Evolutionary conservation across 2,113 vertebrate genomes (phyloP).

Genomic region (Otolemur garnettii): DNA sequence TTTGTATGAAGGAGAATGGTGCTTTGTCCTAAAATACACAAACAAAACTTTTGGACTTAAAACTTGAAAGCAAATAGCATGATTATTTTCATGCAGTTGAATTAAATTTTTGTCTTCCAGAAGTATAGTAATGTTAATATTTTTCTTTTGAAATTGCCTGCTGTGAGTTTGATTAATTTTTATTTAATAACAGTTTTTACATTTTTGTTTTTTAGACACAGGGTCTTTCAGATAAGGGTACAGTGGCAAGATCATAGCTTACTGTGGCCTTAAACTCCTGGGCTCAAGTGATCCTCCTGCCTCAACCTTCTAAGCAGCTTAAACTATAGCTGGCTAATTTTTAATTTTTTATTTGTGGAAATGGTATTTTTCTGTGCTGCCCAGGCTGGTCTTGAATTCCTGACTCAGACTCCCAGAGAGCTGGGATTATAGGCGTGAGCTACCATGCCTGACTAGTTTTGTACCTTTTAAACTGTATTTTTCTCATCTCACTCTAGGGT

Average conservation of each 20-base stretch:
- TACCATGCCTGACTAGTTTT: too few relatives aligned
- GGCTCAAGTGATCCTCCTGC: too few relatives aligned
- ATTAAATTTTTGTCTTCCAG: constrained; percentile 44
- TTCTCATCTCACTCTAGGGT: background rate
- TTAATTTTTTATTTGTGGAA: too few relatives aligned
- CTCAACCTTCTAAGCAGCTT: too few relatives aligned
- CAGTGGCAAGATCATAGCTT: too few relatives aligned
- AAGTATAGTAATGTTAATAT: background rate
- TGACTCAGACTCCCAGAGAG: too few relatives aligned
- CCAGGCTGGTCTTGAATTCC: too few relatives aligned
- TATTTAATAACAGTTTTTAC: background rate
- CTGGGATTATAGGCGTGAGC: too few relatives aligned
- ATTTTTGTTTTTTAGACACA: background rate
- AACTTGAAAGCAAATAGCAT: background rate
- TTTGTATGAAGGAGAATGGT: background rate
- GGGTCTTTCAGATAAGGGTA: too few relatives aligned
- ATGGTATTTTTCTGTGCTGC: too few relatives aligned
- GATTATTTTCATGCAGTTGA: constrained; percentile 18
- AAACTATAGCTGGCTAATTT: too few relatives aligned
- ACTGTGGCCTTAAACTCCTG: too few relatives aligned
- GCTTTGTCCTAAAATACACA: background rate
- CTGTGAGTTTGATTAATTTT: background rate
- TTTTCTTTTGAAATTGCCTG: background rate
- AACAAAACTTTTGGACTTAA: constrained; percentile 7
- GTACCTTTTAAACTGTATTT: background rate